Percentiles rank a stretch among this genome's conserved stretches.
Conservation (phyloP, 2,113 vertebrate species). For the Corythornis cristatus region DNA sequence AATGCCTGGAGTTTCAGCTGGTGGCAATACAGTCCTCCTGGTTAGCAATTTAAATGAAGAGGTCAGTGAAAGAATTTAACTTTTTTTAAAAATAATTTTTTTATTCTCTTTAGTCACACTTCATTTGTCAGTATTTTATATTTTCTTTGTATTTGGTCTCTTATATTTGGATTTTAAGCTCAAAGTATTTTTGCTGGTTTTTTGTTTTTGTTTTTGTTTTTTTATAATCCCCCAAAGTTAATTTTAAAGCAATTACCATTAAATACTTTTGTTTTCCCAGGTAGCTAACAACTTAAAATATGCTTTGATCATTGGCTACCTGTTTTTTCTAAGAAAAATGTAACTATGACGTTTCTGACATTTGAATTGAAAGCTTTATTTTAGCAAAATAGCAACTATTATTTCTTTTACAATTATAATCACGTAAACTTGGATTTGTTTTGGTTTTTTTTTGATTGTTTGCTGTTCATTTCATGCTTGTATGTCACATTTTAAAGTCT, state of each 20-base stretch:
- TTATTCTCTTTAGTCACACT: not conserved
- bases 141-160: conserved; percentile 72
- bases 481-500: conserved; percentile 78
- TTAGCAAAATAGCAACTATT: conserved; percentile 57
- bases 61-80: conserved; percentile 83
- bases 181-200: conserved; percentile 60
- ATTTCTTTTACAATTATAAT: conserved; percentile 70
- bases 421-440: conserved; percentile 53
- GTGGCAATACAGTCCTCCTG: conserved; percentile 90
- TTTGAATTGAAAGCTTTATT: conserved; percentile 58
- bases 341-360: conserved; percentile 69
- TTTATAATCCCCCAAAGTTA: conserved; percentile 47
- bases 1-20: conserved; percentile 88
- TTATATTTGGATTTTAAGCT: conserved; percentile 68
- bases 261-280: conserved; percentile 66
- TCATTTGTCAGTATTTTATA: conserved; percentile 71
- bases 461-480: conserved; percentile 82
- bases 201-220: conserved; percentile 25
- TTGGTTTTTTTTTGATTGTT: conserved; percentile 77
- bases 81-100: not conserved
- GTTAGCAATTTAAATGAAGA: conserved; percentile 99
- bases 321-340: conserved; percentile 76
- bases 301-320: conserved; percentile 61
- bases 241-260: conserved; percentile 48
- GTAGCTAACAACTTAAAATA: conserved; percentile 57